Evolutionary conservation across 2,113 vertebrate genomes (phyloP).

Genomic region (Odontesthes bonariensis): DNA sequence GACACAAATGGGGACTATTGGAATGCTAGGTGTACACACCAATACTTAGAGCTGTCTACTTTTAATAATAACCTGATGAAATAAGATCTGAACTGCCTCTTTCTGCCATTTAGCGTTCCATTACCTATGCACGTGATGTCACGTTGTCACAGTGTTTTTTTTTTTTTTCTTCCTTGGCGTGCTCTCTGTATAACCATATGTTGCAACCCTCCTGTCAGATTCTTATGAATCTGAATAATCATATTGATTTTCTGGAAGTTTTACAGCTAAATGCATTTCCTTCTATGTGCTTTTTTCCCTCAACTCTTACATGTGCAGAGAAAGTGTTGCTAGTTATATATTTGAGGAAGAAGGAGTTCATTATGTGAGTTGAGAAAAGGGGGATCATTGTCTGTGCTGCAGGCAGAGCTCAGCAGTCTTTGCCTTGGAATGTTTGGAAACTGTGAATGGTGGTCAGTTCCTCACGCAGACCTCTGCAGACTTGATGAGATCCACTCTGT

Average conservation of each 20-base stretch:
- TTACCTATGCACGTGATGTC: too few relatives aligned
- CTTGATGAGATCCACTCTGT: conserved; percentile 37
- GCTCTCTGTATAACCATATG: not conserved
- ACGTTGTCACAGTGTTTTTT: too few relatives aligned
- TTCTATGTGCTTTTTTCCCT: not conserved
- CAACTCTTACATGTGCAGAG: conserved; percentile 1
- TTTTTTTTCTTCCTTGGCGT: not conserved
- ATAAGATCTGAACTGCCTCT: too few relatives aligned
- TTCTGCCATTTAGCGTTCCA: not conserved
- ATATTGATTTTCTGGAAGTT: fast-evolving
- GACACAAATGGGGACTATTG: too few relatives aligned
- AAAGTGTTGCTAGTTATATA: conserved; percentile 38
- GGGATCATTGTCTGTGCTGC: conserved; percentile 65
- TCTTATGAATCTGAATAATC: conserved; percentile 2
- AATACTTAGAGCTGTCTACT: too few relatives aligned
- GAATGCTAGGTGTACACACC: too few relatives aligned
- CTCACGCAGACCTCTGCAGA: conserved; percentile 34
- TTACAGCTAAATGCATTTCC: conserved; percentile 1
- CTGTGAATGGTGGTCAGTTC: conserved; percentile 69
- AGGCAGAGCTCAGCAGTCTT: conserved; percentile 50
- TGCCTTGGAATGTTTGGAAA: conserved; percentile 69
- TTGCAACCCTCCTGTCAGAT: not conserved
- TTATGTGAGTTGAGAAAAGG: conserved; percentile 61
- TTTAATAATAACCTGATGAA: too few relatives aligned
- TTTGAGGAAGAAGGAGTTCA: conserved; percentile 51